Base-by-base conservation (phyloP, 2,113 vertebrate species). In the Aegithalos caudatus region DNA sequence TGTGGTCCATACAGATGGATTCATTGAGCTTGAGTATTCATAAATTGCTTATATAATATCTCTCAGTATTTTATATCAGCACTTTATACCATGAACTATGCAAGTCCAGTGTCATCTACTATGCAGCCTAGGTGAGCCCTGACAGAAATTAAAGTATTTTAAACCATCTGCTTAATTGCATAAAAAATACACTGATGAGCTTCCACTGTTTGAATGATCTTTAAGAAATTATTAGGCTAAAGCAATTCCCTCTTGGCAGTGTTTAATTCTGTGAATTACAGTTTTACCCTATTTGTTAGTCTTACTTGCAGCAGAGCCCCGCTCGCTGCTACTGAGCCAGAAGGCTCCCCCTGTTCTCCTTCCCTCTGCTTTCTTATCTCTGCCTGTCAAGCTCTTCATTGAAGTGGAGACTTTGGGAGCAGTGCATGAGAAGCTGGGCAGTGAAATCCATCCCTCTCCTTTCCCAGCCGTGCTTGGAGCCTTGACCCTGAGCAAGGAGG, bases 61-160 rank as follows among this genome's bases (percentile, higher is more conserved):
- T 71, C 40, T 64, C 38, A 27, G 37, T 33, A 66, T 58, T 94
- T 80, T 51, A 8, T 24, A 72, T 27, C 17, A 33, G n/a, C 25
- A 28, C 42, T 71, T 88, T 66, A 9, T 54, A 58, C 57, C 29
- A 51, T 40, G 23, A 28, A 57, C 16, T 69, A 57, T 20, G 61
- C 12, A 81, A 35, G 77, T 60, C 65, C 48, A 31, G 31, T 28
- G 64, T 56, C 65, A 65, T 64, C 56, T 71, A 14, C 44, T 60
- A 51, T 60, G 69, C 73, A 92, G 56, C 44, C 57, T 81, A 86
- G 51, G 56, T 89, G 65, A 87, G 53, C 48, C 51, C 40, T 78
- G 71, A 47, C 69, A 81, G n/a, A 86, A 92, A 91, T 71, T 81
- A 35, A 94, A 85, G 20, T 92, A 91, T 87, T 91, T 94, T 60